Evolutionary conservation across 2,888 invertebrate species (phyloP), one percentile per base, ranked within the genome.

Genomic region (Leptodirus hochenwartii): DNA sequence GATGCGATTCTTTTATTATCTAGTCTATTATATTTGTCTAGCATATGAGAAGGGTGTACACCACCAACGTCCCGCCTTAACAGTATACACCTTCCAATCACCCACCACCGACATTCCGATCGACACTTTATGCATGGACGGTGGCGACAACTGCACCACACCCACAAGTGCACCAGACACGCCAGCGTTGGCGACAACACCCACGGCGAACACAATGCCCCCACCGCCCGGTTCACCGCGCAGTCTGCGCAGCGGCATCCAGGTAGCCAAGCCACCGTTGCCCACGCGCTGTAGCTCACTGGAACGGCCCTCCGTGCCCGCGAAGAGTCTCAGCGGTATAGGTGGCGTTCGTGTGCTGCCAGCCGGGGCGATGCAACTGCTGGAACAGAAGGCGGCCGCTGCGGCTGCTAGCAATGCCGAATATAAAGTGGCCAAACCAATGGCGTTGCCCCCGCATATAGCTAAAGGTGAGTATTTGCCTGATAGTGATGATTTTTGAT

Each of bases 71-170:
- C 76, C 90, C 10, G 77, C 87, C 2, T 61, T 91, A 17, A 80
- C 81, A 37, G 81, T 78, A 17, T 84, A 85, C 54, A 85, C 90
- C 44, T 82, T 82, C 63, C 76, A 81, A 60, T 77, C 78, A 38
- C 78, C 78, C 10, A 72, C 73, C 36, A 58, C 58, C 46, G 64
- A 61, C 40, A 56, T 64, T 37, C n/a, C n/a, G n/a, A n/a, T n/a
- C n/a, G n/a, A n/a, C n/a, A n/a, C n/a, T n/a, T n/a, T n/a, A n/a
- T n/a, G n/a, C n/a, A n/a, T n/a, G n/a, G n/a, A n/a, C n/a, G n/a
- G n/a, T n/a, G n/a, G n/a, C n/a, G n/a, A n/a, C n/a, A n/a, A n/a
- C n/a, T n/a, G n/a, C n/a, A n/a, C n/a, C n/a, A n/a, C n/a, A n/a
- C n/a, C n/a, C n/a, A n/a, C n/a, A n/a, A 63, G 63, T 12, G 63